These are phyloP conservation scores for Jaculus jaculus DNA, from an alignment of 2,113 vertebrate species.

Conservation along the genomic window DNA sequence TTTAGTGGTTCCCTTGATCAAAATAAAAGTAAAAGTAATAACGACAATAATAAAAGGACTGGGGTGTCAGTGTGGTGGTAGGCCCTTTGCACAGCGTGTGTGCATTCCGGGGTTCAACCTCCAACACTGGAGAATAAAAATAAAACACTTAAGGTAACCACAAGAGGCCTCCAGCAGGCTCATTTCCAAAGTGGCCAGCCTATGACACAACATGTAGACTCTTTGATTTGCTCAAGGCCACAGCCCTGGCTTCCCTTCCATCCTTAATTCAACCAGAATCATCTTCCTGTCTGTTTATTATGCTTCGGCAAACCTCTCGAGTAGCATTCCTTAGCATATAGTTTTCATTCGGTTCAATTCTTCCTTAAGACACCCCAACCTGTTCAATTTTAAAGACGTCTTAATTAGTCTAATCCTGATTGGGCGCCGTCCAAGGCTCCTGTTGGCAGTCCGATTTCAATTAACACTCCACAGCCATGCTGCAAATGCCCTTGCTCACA, in stretches of 20 bases:
- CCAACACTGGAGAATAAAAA: too few relatives aligned
- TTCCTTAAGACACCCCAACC: constrained; percentile 86
- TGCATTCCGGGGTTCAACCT: too few relatives aligned
- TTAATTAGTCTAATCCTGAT: constrained; percentile 91
- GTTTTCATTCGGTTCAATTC: constrained; percentile 79
- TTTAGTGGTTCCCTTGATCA: background rate
- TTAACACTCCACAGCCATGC: constrained; percentile 87
- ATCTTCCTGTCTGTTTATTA: constrained; percentile 26
- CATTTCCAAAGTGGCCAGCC: background rate
- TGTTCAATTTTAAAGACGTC: constrained; percentile 88
- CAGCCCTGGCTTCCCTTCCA: background rate
- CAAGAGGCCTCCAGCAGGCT: background rate
- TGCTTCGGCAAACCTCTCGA: constrained; percentile 20
- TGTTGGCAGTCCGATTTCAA: constrained; percentile 90
- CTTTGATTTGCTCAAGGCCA: background rate
- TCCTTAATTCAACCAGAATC: background rate
- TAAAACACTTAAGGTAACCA: too few relatives aligned
- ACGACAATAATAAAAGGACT: too few relatives aligned
- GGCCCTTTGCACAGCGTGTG: too few relatives aligned
- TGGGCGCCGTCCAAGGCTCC: constrained; percentile 89
- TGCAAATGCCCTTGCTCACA: constrained; percentile 84
- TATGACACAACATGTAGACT: accelerated
- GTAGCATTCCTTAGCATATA: constrained; percentile 61
- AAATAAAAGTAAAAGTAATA: background rate
- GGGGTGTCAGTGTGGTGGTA: too few relatives aligned